Evolutionary conservation across 1,140 invertebrate species (phyloP), one percentile per base, ranked within the genome.

Genomic region (Trypoxylus dichotomus): DNA sequence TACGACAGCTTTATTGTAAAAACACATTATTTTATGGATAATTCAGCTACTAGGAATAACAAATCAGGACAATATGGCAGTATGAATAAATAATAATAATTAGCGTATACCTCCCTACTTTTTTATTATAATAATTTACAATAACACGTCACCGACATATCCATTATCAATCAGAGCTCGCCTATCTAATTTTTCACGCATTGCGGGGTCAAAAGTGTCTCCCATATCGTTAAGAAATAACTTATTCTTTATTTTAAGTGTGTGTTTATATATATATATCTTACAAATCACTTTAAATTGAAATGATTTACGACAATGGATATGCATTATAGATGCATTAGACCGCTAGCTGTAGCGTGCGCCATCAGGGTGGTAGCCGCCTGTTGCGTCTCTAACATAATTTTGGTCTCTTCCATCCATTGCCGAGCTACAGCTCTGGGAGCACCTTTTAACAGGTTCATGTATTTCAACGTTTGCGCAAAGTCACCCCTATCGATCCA

Each of bases 301-400:
- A 43, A 25, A 74, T 42, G 41, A 15, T 15, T 25, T 24, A 24
- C 60, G 72, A 74, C 41, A 74, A 74, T 74, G 72, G 72, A 74
- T 74, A 74, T 74, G 72, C 41, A 80, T 85, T 91, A 92, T 79
- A 93, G 88, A 86, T 93, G 91, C 74, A 93, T 86, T 25, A 93
- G 87, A 58, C 92, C 92, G 78, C 90, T 91, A 8, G 93, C 92
- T 27, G 93, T 91, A 5, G 96, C 95, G 85, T 97, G 94, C 5
- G 95, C 93, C 87, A 97, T 90, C 19, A 99, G 87, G 2, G 94
- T 92, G 82, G 95, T 91, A 19, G 96, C 94, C 25, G 96, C 95
- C 86, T 97, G 96, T 83, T 94, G 90, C n/a, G 95, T 93, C 88
- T 98, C 97, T 78, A 99, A 88, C 80, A 96, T 90, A 19, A 94